These are phyloP conservation scores for Poecilobothrus nobilitatus DNA, from an alignment of 2,888 invertebrate genomes.

Conservation along the genomic window DNA sequence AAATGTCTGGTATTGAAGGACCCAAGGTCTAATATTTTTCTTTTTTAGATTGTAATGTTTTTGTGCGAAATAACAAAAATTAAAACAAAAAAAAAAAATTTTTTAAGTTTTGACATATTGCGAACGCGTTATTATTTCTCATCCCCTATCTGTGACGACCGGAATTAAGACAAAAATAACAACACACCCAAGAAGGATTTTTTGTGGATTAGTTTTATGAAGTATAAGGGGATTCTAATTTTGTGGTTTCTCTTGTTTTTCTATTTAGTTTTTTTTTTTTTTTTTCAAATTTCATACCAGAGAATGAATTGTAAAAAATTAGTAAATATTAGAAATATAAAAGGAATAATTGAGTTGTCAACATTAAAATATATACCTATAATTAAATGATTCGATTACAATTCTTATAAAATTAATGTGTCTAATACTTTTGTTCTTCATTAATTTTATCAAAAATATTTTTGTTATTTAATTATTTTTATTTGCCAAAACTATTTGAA, in stretches of 20 bases:
- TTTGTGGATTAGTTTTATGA: neutral
- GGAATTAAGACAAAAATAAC: neutral
- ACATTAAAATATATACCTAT: neutral
- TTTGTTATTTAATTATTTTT: too few species aligned
- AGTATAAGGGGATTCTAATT: neutral
- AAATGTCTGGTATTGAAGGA: neutral
- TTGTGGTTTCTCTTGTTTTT: neutral
- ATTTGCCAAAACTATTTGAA: too few species aligned
- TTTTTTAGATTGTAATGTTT: neutral
- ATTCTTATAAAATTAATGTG: too few species aligned
- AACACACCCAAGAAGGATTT: neutral
- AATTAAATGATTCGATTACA: too few species aligned
- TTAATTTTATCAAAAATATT: too few species aligned
- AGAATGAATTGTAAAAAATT: neutral
- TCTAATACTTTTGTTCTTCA: too few species aligned
- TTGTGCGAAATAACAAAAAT: neutral
- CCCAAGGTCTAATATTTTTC: neutral
- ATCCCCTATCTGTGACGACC: neutral
- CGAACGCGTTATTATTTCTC: neutral
- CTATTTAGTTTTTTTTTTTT: neutral
- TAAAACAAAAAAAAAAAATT: neutral
- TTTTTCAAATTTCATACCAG: neutral
- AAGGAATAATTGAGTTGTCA: constrained; percentile 1
- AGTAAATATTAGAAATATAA: neutral
- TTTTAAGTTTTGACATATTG: constrained; percentile 3